phyloP scores from a whole-genome alignment of 2,113 vertebrate genomes.

The Orycteropus afer region DNA sequence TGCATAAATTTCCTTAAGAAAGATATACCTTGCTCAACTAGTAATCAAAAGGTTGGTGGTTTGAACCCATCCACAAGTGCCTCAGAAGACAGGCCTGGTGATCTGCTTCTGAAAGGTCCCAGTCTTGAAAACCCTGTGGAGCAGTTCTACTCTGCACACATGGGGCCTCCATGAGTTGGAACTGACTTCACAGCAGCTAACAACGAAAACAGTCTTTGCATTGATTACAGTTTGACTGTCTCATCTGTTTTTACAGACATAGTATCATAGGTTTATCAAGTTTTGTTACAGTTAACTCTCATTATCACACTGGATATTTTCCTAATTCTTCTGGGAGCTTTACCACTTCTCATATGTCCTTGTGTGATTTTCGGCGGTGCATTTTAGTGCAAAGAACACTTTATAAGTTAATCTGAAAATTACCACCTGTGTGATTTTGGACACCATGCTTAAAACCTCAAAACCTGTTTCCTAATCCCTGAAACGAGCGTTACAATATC shows the following conservation, averaged over 20 bases:
- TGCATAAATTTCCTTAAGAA: neutral
- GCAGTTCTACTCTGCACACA: neutral
- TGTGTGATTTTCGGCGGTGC: neutral
- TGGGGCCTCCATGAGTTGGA: neutral
- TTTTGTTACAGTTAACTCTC: constrained; percentile 16
- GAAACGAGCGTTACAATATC: constrained; percentile 45
- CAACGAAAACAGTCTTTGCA: neutral
- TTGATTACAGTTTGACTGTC: neutral
- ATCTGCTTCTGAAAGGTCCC: neutral
- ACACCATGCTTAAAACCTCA: constrained; percentile 56
- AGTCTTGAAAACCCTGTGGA: neutral
- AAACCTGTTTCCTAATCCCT: constrained; percentile 52
- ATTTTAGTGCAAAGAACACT: constrained; percentile 20
- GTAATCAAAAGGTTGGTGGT: neutral
- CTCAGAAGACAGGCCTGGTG: too few relatives aligned
- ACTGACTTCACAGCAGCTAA: neutral
- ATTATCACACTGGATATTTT: neutral
- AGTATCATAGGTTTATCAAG: neutral
- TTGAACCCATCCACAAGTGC: neutral
- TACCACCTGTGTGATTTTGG: neutral
- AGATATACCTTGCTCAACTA: neutral
- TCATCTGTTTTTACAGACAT: neutral
- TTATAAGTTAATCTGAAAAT: constrained; percentile 73
- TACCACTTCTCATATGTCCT: neutral
- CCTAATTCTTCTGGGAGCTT: constrained; percentile 22